Evolutionary conservation across 2,113 vertebrate species (phyloP).

Genomic region (Austrofundulus limnaeus): DNA sequence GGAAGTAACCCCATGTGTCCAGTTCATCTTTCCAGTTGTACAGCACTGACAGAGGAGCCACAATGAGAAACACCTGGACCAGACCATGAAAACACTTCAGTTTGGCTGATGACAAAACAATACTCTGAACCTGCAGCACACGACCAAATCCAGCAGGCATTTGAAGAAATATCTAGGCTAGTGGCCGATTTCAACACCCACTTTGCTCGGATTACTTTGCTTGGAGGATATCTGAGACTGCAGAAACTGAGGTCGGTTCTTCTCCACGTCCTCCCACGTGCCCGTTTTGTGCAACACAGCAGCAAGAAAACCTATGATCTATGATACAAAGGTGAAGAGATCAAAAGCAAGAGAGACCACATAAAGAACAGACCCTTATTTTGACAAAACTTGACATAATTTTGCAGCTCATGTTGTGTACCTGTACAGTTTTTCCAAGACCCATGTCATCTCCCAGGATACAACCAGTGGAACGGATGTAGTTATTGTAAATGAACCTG

Average conservation of each 20-base stretch:
- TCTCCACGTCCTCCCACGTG: slow-evolving; percentile 90
- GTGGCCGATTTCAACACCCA: slow-evolving; percentile 54
- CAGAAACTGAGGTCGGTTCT: slow-evolving; percentile 93
- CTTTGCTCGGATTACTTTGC: slow-evolving; percentile 80
- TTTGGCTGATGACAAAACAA: slow-evolving; percentile 13
- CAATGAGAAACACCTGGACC: slow-evolving; percentile 89
- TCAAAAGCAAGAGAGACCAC: neutral
- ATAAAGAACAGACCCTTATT: slow-evolving; percentile 3
- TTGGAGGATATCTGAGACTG: slow-evolving; percentile 76
- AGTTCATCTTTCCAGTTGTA: slow-evolving; percentile 98
- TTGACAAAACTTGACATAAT: neutral
- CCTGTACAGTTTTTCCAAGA: slow-evolving; percentile 97
- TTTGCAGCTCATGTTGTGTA: slow-evolving; percentile 52
- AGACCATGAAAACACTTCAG: slow-evolving; percentile 24
- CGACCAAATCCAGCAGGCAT: neutral
- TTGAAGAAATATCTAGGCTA: neutral
- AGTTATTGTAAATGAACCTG: slow-evolving; percentile 87
- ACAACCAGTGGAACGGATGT: slow-evolving; percentile 83
- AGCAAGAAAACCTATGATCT: slow-evolving; percentile 96
- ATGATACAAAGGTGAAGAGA: neutral
- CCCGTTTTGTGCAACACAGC: slow-evolving; percentile 92
- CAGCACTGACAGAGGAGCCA: slow-evolving; percentile 93
- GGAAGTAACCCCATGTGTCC: slow-evolving; percentile 96
- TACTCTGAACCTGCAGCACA: neutral
- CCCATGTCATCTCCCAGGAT: slow-evolving; percentile 98